Evolutionary conservation across 37 sponge, comb jelly and placozoan species (phyloP).

Genomic region (Crambe crambe): DNA sequence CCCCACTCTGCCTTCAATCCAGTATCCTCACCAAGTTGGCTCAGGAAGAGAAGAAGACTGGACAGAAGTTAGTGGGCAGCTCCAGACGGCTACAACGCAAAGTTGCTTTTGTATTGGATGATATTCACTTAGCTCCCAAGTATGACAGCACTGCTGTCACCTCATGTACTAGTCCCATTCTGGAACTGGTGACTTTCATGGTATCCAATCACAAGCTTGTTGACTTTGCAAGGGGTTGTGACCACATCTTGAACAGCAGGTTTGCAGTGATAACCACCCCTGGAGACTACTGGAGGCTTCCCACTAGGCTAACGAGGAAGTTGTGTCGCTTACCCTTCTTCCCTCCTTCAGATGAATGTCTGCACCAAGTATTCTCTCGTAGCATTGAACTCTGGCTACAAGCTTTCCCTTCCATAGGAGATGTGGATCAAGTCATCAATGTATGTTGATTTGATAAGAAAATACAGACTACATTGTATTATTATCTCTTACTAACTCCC

Average conservation of each 20-base stretch:
- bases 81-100: not conserved
- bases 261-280: slow-evolving; percentile 34
- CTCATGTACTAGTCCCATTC: not conserved
- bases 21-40: slow-evolving; percentile 13
- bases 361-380: slow-evolving; percentile 33
- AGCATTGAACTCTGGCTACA: slow-evolving; percentile 33
- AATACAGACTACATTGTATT: too few relatives aligned
- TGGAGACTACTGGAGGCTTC: slow-evolving; percentile 6
- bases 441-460: slow-evolving; percentile 30
- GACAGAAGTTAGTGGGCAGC: not conserved
- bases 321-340: slow-evolving; percentile 55
- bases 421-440: slow-evolving; percentile 14
- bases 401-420: slow-evolving; percentile 34
- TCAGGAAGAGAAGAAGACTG: slow-evolving; percentile 11
- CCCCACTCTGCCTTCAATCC: slow-evolving; percentile 26
- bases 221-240: slow-evolving; percentile 5
- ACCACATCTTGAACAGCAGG: slow-evolving; percentile 25
- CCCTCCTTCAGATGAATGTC: slow-evolving; percentile 34
- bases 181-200: slow-evolving; percentile 25
- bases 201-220: slow-evolving; percentile 17
- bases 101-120: slow-evolving; percentile 57
- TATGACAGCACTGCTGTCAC: not conserved
- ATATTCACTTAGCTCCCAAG: slow-evolving; percentile 48
- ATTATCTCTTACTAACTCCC: too few relatives aligned
- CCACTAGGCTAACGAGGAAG: slow-evolving; percentile 3